Base-by-base conservation (phyloP, 1,140 invertebrate genomes). In the Caenorhabditis tropicalis region DNA sequence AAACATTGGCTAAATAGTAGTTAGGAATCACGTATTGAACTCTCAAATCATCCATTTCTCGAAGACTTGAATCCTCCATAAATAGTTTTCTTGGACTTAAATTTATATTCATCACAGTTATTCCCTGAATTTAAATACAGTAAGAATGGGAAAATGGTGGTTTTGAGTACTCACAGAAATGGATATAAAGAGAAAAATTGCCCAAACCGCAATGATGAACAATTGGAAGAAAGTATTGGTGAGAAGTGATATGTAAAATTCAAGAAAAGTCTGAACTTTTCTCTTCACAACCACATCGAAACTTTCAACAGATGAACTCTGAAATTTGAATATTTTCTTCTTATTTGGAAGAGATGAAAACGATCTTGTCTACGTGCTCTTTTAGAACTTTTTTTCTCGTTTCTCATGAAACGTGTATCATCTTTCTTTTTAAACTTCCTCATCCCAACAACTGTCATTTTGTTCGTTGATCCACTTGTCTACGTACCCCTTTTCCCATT, bases 11-110 rank as follows among this genome's bases (percentile, higher is more conserved):
- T 81, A 91, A 82, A 24, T 85, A 88, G 82, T 89, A 90, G 80
- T 90, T 85, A 15, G 89, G 90, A 56, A 91, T 86, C 58, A 91
- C 89, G 74, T 91, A 89, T 48, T 90, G 56, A 2, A 89, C 89
- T 29, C 89, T 84, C 9, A 90, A 60, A 79, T 90, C 86, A 60
- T 90, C 90, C 70, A 90, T 85, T 79, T 89, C 51, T 9, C 51
- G 81, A 43, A 46, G 81, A 82, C 51, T 86, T 21, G 89, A 90
- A 80, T 91, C 89, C 15, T 65, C 80, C 19, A 89, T 70, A 79
- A 90, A 90, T 15, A 90, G 81, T 70, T 90, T 91, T 80, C 89
- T 86, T 1, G 88, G 86, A 27, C 90, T 89, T 43, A 90, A 81
- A 36, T 90, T 91, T 85, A 91, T 89, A 24, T 89, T 82, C 58